Percentiles rank a stretch among this genome's conserved stretches.
Evolutionary conservation across 2,888 invertebrate genomes (phyloP).

Genomic region (Hecatera dysodea): DNA sequence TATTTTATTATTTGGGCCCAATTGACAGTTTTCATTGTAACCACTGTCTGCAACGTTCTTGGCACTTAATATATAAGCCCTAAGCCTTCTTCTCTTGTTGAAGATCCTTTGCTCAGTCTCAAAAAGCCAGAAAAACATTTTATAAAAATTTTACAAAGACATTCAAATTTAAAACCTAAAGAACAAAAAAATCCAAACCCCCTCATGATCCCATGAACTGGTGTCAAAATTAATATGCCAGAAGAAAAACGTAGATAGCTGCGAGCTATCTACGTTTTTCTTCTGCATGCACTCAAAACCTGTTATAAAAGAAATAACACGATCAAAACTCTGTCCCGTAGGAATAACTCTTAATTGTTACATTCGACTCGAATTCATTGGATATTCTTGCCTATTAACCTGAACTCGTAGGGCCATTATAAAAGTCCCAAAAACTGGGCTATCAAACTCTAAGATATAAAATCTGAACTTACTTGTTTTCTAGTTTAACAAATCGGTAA

Average conservation of each 20-base stretch:
- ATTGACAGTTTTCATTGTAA: no score
- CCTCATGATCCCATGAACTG: background rate
- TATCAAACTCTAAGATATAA: background rate
- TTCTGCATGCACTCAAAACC: conserved; percentile 14
- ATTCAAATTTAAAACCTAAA: background rate
- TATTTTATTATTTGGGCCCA: no score
- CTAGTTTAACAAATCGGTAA: background rate
- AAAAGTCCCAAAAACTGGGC: conserved; percentile 2
- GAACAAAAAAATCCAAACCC: no score
- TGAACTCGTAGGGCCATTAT: background rate
- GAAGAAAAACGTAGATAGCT: conserved; percentile 2
- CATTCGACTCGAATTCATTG: conserved; percentile 7
- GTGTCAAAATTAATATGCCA: background rate
- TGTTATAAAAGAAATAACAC: conserved; percentile 5
- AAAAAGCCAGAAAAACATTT: no score
- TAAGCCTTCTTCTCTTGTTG: no score
- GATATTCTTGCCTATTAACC: conserved; percentile 2
- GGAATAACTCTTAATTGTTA: conserved; percentile 35
- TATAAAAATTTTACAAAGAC: no score
- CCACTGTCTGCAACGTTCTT: no score
- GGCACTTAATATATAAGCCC: no score
- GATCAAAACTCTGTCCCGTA: background rate
- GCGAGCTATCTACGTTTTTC: no score
- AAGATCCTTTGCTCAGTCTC: no score
- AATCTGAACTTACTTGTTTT: background rate